Percentiles rank a stretch among this genome's conserved stretches.
Evolutionary conservation across 2,888 invertebrate genomes (phyloP).

Genomic region (Pecten maximus): DNA sequence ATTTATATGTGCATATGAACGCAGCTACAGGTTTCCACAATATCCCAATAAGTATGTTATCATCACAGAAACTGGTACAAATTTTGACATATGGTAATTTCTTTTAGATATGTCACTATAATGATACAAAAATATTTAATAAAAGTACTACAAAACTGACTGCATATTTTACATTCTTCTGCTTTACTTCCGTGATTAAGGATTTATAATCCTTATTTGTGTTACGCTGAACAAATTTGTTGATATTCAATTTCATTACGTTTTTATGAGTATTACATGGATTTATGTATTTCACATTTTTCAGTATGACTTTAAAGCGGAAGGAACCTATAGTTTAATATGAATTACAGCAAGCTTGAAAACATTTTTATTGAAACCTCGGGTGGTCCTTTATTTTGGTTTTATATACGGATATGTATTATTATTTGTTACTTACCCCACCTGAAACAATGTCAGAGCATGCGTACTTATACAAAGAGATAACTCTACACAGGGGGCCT

Average conservation of each 20-base stretch:
- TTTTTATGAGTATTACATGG: not conserved
- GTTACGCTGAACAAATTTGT: no score
- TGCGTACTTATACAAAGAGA: not conserved
- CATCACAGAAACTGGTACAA: no score
- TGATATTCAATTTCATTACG: no score
- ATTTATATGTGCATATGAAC: no score
- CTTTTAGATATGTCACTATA: no score
- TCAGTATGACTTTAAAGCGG: not conserved
- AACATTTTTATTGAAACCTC: not conserved
- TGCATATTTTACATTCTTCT: not conserved
- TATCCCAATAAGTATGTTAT: no score
- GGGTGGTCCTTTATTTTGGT: not conserved
- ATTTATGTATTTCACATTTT: not conserved
- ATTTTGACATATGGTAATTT: no score
- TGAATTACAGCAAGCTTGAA: not conserved
- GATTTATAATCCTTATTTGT: not conserved
- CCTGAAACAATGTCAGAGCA: not conserved
- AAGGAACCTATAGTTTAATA: not conserved
- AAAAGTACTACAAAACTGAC: not conserved
- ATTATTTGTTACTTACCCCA: not conserved
- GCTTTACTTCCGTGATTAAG: not conserved
- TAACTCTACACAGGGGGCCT: not conserved
- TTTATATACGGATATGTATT: not conserved
- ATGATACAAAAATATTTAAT: no score
- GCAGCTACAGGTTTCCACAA: no score